Conservation (phyloP, 2,797 vertebrate species). For the Sorex maritimensis region DNA sequence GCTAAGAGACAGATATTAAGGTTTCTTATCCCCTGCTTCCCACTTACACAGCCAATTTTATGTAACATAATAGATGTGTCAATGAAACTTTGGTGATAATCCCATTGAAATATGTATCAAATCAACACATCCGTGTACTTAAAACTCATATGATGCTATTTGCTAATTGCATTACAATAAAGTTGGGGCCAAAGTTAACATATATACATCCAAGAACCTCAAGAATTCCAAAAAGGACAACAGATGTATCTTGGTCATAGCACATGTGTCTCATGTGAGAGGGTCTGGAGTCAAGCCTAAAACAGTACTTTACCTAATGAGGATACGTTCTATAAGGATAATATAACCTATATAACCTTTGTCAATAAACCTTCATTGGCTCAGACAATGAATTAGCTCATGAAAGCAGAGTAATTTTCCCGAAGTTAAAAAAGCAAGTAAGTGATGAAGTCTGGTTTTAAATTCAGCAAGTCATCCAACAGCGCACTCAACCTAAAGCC, state of each 20-base stretch:
- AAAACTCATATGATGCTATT: background rate
- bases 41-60: too few species aligned
- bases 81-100: background rate
- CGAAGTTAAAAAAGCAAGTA: background rate
- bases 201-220: background rate
- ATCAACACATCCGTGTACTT: too few species aligned
- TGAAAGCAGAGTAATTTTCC: background rate
- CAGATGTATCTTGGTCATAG: too few species aligned
- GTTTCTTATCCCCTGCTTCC: too few species aligned
- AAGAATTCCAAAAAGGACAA: conserved; percentile 21
- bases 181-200: background rate
- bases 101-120: background rate
- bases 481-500: too few species aligned
- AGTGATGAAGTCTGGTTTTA: too few species aligned
- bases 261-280: too few species aligned
- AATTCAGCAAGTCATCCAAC: too few species aligned
- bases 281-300: background rate
- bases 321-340: too few species aligned
- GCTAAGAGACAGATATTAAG: background rate
- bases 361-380: background rate
- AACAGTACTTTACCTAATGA: background rate
- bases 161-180: background rate
- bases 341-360: too few species aligned
- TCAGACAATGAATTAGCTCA: background rate
- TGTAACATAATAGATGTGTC: background rate